Evolutionary conservation across 2,888 invertebrate species (phyloP), one percentile per base, ranked within the genome.

Genomic region (Temnothorax unifasciatus): DNA sequence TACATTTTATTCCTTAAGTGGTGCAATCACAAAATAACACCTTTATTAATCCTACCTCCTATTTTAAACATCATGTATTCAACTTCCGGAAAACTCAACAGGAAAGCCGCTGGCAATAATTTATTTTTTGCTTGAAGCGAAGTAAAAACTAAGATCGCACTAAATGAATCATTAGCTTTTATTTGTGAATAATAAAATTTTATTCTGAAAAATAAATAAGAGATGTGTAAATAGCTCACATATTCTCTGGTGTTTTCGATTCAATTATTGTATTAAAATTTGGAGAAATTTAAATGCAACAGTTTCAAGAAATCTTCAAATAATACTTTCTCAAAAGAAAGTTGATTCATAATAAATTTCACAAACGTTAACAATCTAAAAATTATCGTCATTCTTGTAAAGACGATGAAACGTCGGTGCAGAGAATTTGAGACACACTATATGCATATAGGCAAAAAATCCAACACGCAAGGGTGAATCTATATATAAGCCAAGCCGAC

Each of bases 401-500:
- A 34, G 21, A 64, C 38, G n/a, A 61, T 13, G 15, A 47, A 76
- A 15, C 4, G n/a, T n/a, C n/a, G 18, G 11, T 18, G 13, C 52
- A 38, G 38, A 1, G 9, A 74, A 18, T 76, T 52, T 15, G 52
- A 44, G 25, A 52, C 52, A 66, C 38, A 38, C 38, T 21, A 21
- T 54, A 41, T 44, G 21, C 13, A 66, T 15, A 66, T 25, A 21
- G 15, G 13, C 41, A 68, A 77, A 77, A 41, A 68, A 44, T 66
- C 11, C 47, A 18, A 25, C 74, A 41, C 11, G 76, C 47, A 59
- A 38, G 44, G 59, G 41, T 50, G 68, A 50, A 66, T 59, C 44
- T 69, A 76, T 44, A 57, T 47, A 79, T 57, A 79, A 47, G 74
- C 34, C 74, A 57, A 57, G 9, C 15, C 29, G 59, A 59, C 47